Percentiles rank a stretch among this genome's conserved stretches.
Evolutionary conservation across 2,888 invertebrate species (phyloP).

Genomic region (Cryptosula pallasiana): DNA sequence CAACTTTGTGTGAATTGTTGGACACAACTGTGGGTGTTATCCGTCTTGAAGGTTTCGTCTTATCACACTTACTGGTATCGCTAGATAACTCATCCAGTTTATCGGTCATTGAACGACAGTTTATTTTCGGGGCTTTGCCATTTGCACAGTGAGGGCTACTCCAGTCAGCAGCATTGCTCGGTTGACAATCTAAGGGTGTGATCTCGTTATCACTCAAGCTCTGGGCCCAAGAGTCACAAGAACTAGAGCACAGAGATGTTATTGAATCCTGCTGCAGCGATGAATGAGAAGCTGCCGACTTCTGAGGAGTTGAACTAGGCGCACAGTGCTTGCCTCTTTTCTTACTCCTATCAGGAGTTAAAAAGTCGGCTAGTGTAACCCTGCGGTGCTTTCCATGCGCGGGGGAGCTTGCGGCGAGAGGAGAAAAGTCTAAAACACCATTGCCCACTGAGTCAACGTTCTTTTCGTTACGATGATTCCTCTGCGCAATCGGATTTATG

Average conservation of each 20-base stretch:
- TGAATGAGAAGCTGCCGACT: background rate
- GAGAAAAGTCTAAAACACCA: too few species aligned
- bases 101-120: background rate
- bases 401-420: background rate
- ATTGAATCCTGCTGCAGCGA: background rate
- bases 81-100: background rate
- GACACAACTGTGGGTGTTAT: conserved; percentile 14
- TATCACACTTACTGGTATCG: background rate
- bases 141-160: too few species aligned
- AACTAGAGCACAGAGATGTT: background rate
- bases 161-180: too few species aligned
- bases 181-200: background rate
- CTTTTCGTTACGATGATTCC: too few species aligned
- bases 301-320: too few species aligned
- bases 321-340: background rate
- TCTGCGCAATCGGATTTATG: too few species aligned
- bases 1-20: background rate
- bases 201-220: background rate
- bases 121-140: too few species aligned
- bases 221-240: background rate
- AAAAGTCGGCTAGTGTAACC: background rate
- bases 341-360: background rate
- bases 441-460: too few species aligned
- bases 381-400: background rate
- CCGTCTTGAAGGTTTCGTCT: background rate